Conservation (phyloP, 2,797 vertebrate species). For the Tokudaia tokunoshimensis region DNA sequence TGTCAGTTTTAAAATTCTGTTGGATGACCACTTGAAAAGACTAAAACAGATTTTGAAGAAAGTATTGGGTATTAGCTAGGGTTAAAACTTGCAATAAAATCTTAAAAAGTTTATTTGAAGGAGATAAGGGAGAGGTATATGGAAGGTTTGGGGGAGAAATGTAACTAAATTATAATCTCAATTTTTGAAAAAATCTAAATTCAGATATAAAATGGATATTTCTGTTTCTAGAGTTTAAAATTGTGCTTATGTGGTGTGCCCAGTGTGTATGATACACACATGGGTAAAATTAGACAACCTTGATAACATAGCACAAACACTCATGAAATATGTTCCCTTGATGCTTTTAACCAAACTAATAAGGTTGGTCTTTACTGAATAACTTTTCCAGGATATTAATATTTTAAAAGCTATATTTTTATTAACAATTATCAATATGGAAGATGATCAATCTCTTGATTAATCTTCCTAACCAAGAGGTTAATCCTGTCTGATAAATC, state of each 20-base stretch:
- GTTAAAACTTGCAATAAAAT: constrained; percentile 35
- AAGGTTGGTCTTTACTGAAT: neutral
- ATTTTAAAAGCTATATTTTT: neutral
- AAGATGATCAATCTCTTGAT: neutral
- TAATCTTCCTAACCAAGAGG: too few species aligned
- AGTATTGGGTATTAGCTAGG: neutral
- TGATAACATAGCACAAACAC: neutral
- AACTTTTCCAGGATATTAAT: neutral
- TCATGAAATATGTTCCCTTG: neutral
- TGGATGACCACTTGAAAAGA: neutral
- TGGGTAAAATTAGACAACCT: constrained; percentile 1
- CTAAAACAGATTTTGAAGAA: neutral
- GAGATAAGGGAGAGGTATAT: neutral
- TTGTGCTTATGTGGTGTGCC: neutral
- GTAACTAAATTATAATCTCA: neutral
- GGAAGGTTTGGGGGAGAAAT: neutral
- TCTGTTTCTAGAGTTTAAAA: neutral
- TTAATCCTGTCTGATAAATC: neutral
- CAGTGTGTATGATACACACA: neutral
- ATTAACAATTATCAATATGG: neutral
- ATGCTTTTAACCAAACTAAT: neutral
- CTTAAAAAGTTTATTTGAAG: neutral
- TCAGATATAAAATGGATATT: constrained; percentile 18
- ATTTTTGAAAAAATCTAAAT: neutral
- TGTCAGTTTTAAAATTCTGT: constrained; percentile 8